Conservation (phyloP, 2,113 vertebrate species). For the Hydropotes inermis region DNA sequence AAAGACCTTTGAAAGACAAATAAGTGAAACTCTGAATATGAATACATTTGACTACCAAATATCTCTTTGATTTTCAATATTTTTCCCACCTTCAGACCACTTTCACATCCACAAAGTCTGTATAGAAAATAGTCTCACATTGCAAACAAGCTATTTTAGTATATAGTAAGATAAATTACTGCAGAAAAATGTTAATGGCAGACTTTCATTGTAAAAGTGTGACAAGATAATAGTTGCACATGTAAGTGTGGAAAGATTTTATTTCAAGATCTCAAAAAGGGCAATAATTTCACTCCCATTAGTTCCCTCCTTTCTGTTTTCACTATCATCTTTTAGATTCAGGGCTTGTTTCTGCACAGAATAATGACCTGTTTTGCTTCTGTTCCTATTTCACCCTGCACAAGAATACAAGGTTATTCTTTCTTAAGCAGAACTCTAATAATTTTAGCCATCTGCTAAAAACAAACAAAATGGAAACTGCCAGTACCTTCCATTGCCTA, state of each 20-base stretch:
- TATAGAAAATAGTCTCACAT: not conserved
- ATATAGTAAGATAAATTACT: not conserved
- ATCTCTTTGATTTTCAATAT: not conserved
- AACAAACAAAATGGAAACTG: not conserved
- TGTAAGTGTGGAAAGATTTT: slow-evolving; percentile 32
- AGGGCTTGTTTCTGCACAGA: not conserved
- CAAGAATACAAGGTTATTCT: not conserved
- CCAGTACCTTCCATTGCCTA: not conserved
- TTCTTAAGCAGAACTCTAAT: not conserved
- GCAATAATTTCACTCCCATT: not conserved
- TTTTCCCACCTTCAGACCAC: not conserved
- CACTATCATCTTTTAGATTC: not conserved
- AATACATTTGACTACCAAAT: not conserved
- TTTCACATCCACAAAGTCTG: not conserved
- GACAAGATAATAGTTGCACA: not conserved
- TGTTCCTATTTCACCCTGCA: not conserved
- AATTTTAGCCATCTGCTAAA: not conserved
- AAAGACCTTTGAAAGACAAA: not conserved
- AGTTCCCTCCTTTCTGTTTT: not conserved
- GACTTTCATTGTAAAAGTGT: slow-evolving; percentile 1
- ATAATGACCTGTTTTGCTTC: not conserved
- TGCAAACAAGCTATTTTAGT: not conserved
- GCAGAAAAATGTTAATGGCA: not conserved
- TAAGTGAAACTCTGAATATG: not conserved
- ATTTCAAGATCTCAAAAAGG: not conserved